phyloP scores from a whole-genome alignment of 2,888 invertebrate genomes.

The Osmoderma eremita region DNA sequence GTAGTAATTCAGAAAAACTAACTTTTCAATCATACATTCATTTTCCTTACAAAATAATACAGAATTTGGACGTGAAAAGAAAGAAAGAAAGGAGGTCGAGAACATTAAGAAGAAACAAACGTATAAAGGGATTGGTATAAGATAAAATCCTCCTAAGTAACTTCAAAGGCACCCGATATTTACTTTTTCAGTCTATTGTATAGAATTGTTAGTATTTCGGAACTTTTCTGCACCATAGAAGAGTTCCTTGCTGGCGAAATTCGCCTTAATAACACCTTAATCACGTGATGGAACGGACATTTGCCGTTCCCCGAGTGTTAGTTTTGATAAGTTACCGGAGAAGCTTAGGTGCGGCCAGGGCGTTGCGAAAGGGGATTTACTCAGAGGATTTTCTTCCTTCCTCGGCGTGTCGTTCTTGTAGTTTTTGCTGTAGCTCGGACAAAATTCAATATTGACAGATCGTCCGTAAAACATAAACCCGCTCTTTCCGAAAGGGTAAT shows the following conservation, averaged over 20 bases:
- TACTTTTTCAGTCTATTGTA: conserved; percentile 10
- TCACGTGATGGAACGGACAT: conserved; percentile 42
- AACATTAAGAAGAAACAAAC: conserved; percentile 7
- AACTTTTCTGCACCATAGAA: conserved; percentile 18
- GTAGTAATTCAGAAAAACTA: too few species aligned
- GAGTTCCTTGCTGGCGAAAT: conserved; percentile 22
- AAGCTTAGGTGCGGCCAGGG: conserved; percentile 56
- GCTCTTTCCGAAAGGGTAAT: neutral
- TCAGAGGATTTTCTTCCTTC: conserved; percentile 56
- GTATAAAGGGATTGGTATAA: neutral
- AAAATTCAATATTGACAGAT: conserved; percentile 44
- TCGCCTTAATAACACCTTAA: conserved; percentile 37
- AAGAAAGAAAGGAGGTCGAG: conserved; percentile 7
- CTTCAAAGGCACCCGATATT: conserved; percentile 25
- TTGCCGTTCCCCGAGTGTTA: conserved; percentile 45
- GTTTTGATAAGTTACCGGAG: conserved; percentile 56
- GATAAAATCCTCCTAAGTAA: conserved; percentile 18
- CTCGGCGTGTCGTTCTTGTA: conserved; percentile 47
- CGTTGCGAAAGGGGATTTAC: conserved; percentile 54
- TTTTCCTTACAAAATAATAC: too few species aligned
- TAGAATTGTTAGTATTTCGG: conserved; percentile 31
- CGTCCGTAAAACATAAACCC: conserved; percentile 41
- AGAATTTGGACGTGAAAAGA: neutral
- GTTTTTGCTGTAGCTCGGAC: conserved; percentile 52
- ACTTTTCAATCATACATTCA: too few species aligned